phyloP scores from a whole-genome alignment of 1,140 invertebrate species.

The Dendroctonus valens region DNA sequence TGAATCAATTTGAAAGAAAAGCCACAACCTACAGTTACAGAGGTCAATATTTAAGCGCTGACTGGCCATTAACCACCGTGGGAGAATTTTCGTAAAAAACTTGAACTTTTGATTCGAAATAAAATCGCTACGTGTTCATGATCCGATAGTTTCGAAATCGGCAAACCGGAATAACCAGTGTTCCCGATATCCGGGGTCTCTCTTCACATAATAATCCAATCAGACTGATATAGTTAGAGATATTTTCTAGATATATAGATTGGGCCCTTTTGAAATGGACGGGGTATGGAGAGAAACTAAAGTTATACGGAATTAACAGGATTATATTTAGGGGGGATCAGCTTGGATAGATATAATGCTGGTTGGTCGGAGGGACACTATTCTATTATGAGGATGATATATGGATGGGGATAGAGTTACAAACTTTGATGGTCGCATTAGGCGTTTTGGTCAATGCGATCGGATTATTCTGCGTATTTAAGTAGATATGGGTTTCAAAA shows the following conservation, averaged over 20 bases:
- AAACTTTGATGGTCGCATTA: no score
- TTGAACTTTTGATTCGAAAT: slow-evolving; percentile 5
- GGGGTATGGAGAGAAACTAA: slow-evolving; percentile 4
- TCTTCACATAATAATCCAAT: slow-evolving; percentile 21
- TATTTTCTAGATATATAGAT: slow-evolving; percentile 19
- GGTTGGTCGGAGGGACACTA: not conserved
- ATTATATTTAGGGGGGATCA: slow-evolving; percentile 16
- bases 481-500: no score
- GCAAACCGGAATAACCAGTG: slow-evolving; percentile 18
- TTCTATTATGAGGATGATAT: no score
- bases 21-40: no score
- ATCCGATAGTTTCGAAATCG: slow-evolving; percentile 16
- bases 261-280: slow-evolving; percentile 16
- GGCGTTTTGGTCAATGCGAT: no score
- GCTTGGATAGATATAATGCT: slow-evolving; percentile 7
- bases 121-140: slow-evolving; percentile 10
- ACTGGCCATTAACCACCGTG: no score
- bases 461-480: no score
- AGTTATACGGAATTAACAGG: slow-evolving; percentile 19
- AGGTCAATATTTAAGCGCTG: no score
- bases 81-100: no score
- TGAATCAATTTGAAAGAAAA: no score
- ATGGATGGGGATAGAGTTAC: no score
- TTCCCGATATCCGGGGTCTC: slow-evolving; percentile 10
- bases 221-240: slow-evolving; percentile 19